phyloP scores from a whole-genome alignment of 1,140 invertebrate species.

The Brachionus paranguensis region DNA sequence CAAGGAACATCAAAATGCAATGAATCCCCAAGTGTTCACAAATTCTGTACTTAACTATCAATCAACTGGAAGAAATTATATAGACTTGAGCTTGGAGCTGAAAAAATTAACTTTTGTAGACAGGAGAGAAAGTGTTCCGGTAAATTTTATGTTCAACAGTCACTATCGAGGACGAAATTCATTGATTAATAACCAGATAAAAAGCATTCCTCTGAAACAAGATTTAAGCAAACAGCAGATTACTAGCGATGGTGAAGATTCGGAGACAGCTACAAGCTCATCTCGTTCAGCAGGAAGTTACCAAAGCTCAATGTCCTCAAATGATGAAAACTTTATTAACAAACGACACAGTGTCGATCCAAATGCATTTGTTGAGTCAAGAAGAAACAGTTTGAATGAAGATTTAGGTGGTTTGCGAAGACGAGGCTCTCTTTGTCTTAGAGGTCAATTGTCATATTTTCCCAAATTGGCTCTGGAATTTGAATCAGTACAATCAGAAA shows the following conservation, averaged over 20 bases:
- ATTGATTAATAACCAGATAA: background rate
- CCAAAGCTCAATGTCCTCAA: background rate
- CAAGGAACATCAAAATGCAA: background rate
- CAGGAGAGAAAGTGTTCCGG: background rate
- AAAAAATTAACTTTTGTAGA: slow-evolving; percentile 9
- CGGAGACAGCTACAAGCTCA: background rate
- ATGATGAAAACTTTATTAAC: background rate
- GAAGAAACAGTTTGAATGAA: background rate
- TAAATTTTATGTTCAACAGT: slow-evolving; percentile 11
- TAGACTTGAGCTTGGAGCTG: background rate
- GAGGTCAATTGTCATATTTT: background rate
- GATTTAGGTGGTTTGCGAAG: background rate
- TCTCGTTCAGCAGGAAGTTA: slow-evolving; percentile 2
- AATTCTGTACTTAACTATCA: background rate
- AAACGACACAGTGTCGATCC: background rate
- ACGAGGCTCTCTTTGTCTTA: background rate
- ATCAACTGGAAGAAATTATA: background rate
- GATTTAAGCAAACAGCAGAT: background rate
- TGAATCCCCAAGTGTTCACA: background rate
- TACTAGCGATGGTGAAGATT: slow-evolving; percentile 1
- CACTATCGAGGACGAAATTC: background rate
- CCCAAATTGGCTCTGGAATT: slow-evolving; percentile 16
- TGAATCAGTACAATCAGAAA: background rate
- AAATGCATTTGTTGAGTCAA: background rate
- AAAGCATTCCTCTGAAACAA: background rate